Percentiles rank a stretch among this genome's conserved stretches.
phyloP scores from a whole-genome alignment of 1,140 invertebrate species.

The Helicoverpa zea region DNA sequence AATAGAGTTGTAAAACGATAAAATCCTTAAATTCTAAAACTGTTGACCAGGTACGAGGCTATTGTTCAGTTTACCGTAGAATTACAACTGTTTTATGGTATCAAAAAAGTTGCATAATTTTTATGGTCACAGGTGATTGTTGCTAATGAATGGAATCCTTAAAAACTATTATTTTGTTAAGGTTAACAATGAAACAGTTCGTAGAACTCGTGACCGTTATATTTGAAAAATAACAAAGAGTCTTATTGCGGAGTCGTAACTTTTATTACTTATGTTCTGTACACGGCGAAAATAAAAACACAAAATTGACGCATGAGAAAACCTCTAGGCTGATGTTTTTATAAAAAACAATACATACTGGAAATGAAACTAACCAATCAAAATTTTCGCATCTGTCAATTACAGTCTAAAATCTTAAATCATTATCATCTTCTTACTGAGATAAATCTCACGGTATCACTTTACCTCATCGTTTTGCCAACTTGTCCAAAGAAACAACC shows the following conservation, averaged over 20 bases:
- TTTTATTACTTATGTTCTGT: not conserved
- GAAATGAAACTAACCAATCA: not conserved
- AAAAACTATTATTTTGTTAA: slow-evolving; percentile 45
- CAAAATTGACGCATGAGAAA: too few species aligned
- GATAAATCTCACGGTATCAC: slow-evolving; percentile 6
- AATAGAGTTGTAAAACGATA: slow-evolving; percentile 55
- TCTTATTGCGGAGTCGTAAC: not conserved
- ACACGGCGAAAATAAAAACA: too few species aligned
- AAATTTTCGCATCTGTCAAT: not conserved
- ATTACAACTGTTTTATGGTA: slow-evolving; percentile 69
- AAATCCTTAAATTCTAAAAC: slow-evolving; percentile 9
- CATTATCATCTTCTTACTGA: not conserved
- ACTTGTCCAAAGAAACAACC: slow-evolving; percentile 42
- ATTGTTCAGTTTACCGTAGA: slow-evolving; percentile 68
- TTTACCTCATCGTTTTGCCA: slow-evolving; percentile 39
- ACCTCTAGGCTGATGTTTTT: too few species aligned
- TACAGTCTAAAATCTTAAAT: not conserved
- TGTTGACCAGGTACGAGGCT: slow-evolving; percentile 67
- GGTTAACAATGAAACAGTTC: slow-evolving; percentile 37
- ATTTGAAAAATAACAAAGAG: not conserved
- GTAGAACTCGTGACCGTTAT: slow-evolving; percentile 19
- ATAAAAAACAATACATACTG: too few species aligned
- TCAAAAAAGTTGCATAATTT: slow-evolving; percentile 70
- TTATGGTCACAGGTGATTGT: slow-evolving; percentile 66
- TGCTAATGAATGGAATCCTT: slow-evolving; percentile 60